Base-by-base conservation (phyloP, 2,797 vertebrate species). In the Ptychadena robeensis region DNA sequence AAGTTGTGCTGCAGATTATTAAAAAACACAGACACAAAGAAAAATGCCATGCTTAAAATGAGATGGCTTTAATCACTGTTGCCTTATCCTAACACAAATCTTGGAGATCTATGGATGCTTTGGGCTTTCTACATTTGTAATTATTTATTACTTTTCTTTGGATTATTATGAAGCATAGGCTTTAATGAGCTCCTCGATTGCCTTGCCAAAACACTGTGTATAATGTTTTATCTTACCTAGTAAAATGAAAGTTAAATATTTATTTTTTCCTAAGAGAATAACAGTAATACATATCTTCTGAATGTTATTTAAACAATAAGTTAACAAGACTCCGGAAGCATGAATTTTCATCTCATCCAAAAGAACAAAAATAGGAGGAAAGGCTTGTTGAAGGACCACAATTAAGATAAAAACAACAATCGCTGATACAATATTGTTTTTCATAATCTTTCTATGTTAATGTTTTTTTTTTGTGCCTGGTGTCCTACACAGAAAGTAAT, bases 1-100 rank as follows among this genome's bases (percentile, higher is more conserved):
- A 71, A 64, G 67, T 40, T 75, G 72, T 66, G 44, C 63, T 38
- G 27, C 44, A 68, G 66, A 82, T 68, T 82, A 67, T 67, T 81
- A 73, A 67, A 72, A 63, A 81, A 67, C 38, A 81, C 38, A 73
- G 3, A 64, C 35, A 75, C 35, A 44, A 25, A 34, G 66, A 40
- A 69, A 30, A 70, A 79, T 57, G 77, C 18, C 65, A 79, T 57
- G 8, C 31, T 1, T 35, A 34, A 44, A 78, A 78, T 78, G 27
- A 78, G 65, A 48, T 78, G 64, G 65, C 31, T 78, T 78, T 76
- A 65, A 44, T 74, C 73, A 59, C 71, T 27, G 73, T 37, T 15
- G 31, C 73, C 73, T 74, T 63, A 34, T 74, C 12, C 57, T 12
- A 74, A 74, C 32, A 61, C 25, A 73, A 74, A 74, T 65, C 35